phyloP scores from a whole-genome alignment of 2,797 vertebrate species.

The Lycodopsis pacificus region DNA sequence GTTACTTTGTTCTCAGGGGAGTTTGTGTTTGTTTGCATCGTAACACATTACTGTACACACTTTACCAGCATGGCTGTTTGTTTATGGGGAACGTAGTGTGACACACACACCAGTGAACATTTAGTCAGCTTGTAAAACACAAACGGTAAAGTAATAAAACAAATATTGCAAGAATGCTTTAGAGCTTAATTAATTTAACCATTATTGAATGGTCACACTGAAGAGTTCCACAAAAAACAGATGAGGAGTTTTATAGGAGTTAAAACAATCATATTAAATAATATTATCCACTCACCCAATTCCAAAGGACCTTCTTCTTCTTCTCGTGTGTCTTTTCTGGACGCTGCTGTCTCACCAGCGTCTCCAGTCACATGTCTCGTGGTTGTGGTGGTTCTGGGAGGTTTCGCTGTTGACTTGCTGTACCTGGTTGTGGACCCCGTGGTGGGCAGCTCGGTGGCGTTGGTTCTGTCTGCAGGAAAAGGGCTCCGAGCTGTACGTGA shows the following conservation, averaged over 20 bases:
- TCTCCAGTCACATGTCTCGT: conserved; percentile 42
- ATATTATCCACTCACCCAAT: conserved; percentile 65
- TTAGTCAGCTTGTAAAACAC: background rate
- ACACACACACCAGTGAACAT: background rate
- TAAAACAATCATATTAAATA: no score
- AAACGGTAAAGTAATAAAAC: background rate
- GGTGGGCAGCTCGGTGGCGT: conserved; percentile 28
- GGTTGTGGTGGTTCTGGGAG: conserved; percentile 19
- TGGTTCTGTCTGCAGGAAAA: conserved; percentile 30
- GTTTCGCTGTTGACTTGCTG: conserved; percentile 38
- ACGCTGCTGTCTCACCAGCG: conserved; percentile 23
- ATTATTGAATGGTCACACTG: background rate
- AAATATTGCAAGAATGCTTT: background rate
- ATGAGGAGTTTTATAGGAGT: no score
- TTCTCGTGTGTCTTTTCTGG: conserved; percentile 7
- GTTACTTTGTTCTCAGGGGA: background rate
- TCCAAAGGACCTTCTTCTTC: conserved; percentile 56
- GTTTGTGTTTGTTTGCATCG: background rate
- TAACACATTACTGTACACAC: background rate
- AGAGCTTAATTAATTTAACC: background rate
- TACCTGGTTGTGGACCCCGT: conserved; percentile 15
- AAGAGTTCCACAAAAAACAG: background rate
- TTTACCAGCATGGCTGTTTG: background rate
- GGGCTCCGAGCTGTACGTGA: conserved; percentile 13
- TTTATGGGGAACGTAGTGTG: conserved; percentile 2